Conservation (phyloP, 2,797 vertebrate genomes). For the Notamacropus eugenii region DNA sequence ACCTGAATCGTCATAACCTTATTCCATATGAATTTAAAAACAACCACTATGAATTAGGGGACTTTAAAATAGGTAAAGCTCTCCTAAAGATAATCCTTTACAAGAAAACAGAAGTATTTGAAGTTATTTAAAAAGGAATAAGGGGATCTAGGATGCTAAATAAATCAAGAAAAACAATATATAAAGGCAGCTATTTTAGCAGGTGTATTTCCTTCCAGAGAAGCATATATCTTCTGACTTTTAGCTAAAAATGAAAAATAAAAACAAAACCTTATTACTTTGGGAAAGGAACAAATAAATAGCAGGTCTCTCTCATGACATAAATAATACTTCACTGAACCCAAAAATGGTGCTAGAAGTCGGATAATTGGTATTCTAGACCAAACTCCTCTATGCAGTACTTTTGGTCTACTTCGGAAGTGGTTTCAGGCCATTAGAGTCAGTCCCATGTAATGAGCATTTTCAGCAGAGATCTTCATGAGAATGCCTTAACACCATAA, state of each 20-base stretch:
- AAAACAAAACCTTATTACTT: background rate
- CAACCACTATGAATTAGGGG: conserved; percentile 37
- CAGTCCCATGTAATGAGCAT: background rate
- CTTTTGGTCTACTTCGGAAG: background rate
- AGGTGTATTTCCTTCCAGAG: background rate
- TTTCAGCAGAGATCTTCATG: background rate
- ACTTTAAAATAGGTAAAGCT: background rate
- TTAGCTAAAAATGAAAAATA: background rate
- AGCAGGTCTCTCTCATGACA: background rate
- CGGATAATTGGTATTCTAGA: background rate
- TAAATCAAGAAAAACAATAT: background rate
- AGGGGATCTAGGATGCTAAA: background rate
- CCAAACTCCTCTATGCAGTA: background rate
- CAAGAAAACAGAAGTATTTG: background rate
- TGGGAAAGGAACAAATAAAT: background rate
- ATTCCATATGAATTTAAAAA: conserved; percentile 39
- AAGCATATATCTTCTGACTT: conserved; percentile 15
- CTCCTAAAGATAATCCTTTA: conserved; percentile 45
- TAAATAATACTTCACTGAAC: background rate
- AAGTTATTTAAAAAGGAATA: background rate
- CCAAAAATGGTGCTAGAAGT: background rate
- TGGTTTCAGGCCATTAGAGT: background rate
- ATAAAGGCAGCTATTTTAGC: background rate
- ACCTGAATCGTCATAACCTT: conserved; percentile 24
- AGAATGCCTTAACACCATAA: background rate